phyloP scores from a whole-genome alignment of 2,113 vertebrate species.

The Falco punctatus region DNA sequence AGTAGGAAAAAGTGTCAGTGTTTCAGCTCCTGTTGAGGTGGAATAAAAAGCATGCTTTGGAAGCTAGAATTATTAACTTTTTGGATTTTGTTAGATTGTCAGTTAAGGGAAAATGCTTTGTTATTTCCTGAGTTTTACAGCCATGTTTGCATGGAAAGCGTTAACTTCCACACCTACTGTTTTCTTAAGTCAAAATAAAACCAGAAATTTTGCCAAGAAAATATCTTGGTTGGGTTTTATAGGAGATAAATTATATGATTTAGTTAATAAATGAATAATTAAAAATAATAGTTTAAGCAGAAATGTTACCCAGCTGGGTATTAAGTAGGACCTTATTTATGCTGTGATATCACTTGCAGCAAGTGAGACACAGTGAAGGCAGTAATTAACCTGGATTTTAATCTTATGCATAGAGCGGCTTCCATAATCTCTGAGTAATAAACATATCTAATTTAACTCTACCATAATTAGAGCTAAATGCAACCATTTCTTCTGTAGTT shows the following conservation, averaged over 20 bases:
- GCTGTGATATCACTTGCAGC: neutral
- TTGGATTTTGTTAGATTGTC: neutral
- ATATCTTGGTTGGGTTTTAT: neutral
- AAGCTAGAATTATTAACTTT: neutral
- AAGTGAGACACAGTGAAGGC: neutral
- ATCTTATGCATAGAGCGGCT: neutral
- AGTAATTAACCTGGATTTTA: conserved; percentile 25
- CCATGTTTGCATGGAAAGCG: neutral
- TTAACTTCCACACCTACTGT: neutral
- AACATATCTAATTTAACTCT: neutral
- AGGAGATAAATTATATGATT: neutral
- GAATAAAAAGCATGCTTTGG: neutral
- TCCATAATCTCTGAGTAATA: conserved; percentile 8
- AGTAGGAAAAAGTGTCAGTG: neutral
- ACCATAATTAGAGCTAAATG: conserved; percentile 13
- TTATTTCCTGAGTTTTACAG: neutral
- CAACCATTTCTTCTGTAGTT: neutral
- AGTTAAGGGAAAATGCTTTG: neutral
- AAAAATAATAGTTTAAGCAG: neutral
- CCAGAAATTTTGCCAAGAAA: neutral
- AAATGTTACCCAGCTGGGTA: neutral
- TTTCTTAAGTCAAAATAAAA: neutral
- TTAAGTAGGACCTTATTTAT: neutral
- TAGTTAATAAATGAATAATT: neutral
- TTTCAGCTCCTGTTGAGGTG: neutral